phyloP scores from a whole-genome alignment of 2,797 vertebrate genomes.

The Bufotes viridis region DNA sequence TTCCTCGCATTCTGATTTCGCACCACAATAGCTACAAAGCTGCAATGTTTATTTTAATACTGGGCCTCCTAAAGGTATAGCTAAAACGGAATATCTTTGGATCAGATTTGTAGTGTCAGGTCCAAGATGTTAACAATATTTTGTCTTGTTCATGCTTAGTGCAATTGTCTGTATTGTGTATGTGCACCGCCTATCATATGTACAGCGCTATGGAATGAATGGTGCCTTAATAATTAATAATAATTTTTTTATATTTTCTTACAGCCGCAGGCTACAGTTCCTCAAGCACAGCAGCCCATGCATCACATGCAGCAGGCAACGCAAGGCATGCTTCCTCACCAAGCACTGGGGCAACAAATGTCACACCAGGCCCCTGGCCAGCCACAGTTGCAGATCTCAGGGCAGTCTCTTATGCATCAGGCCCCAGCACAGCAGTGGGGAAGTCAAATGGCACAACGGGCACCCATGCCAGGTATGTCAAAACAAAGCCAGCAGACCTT shows the following conservation, averaged over 20 bases:
- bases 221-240: too few relatives aligned
- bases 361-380: constrained; percentile 83
- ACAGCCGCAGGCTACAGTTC: constrained; percentile 79
- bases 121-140: not conserved
- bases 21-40: not conserved
- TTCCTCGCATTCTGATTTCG: not conserved
- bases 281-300: constrained; percentile 72
- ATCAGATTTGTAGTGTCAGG: not conserved
- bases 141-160: too few relatives aligned
- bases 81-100: not conserved
- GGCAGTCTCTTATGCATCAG: constrained; percentile 76
- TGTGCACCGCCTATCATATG: too few relatives aligned
- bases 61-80: not conserved
- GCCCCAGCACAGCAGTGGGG: constrained; percentile 84
- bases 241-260: constrained; percentile 14
- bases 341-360: constrained; percentile 81
- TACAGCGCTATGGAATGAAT: too few relatives aligned
- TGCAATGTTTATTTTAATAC: not conserved
- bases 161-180: too few relatives aligned
- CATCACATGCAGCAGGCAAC: constrained; percentile 79
- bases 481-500: not conserved
- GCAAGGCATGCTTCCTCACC: constrained; percentile 82
- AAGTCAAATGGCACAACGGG: constrained; percentile 75
- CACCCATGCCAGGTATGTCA: constrained; percentile 80
- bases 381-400: constrained; percentile 72